A percentile compares a stretch with the other conserved stretches of the same genome.
Evolutionary conservation across 37 sponge, comb jelly and placozoan genomes (phyloP).

Genomic region (Crambe crambe): DNA sequence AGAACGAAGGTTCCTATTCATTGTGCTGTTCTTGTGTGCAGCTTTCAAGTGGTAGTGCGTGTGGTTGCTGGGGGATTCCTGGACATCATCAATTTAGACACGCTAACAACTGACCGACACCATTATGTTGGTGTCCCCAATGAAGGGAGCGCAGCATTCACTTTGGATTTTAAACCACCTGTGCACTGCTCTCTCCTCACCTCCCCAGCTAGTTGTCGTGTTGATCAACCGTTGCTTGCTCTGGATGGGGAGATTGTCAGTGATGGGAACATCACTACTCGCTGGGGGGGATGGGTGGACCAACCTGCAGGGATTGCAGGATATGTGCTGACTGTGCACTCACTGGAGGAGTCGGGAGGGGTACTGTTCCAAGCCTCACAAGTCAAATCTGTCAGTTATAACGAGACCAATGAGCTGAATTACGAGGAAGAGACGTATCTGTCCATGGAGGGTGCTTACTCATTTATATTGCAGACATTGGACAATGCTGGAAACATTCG

Average conservation of each 20-base stretch:
- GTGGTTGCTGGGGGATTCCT: slow-evolving; percentile 67
- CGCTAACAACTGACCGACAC: slow-evolving; percentile 20
- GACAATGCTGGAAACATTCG: slow-evolving; percentile 71
- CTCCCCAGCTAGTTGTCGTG: slow-evolving; percentile 1
- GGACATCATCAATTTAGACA: slow-evolving; percentile 65
- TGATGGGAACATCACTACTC: not conserved
- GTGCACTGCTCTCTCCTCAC: slow-evolving; percentile 58
- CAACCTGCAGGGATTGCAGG: slow-evolving; percentile 42
- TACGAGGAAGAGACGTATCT: slow-evolving; percentile 11
- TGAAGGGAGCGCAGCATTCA: slow-evolving; percentile 12
- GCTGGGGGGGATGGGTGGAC: slow-evolving; percentile 84
- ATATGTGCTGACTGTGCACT: slow-evolving; percentile 44
- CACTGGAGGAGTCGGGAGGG: slow-evolving; percentile 14
- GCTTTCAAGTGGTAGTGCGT: slow-evolving; percentile 17
- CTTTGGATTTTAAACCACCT: slow-evolving; percentile 65
- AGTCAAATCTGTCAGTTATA: not conserved
- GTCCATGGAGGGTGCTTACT: slow-evolving; percentile 59
- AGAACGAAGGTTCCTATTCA: not conserved
- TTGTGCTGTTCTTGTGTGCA: not conserved
- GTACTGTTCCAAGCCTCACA: slow-evolving; percentile 1
- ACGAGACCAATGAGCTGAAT: not conserved
- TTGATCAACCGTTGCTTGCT: slow-evolving; percentile 8
- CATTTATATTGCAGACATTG: slow-evolving; percentile 40
- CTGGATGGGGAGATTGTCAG: slow-evolving; percentile 8
- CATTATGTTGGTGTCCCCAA: slow-evolving; percentile 57